Evolutionary conservation across 2,113 vertebrate genomes (phyloP), one percentile per base, ranked within the genome.

Genomic region (Perca schrenkii): DNA sequence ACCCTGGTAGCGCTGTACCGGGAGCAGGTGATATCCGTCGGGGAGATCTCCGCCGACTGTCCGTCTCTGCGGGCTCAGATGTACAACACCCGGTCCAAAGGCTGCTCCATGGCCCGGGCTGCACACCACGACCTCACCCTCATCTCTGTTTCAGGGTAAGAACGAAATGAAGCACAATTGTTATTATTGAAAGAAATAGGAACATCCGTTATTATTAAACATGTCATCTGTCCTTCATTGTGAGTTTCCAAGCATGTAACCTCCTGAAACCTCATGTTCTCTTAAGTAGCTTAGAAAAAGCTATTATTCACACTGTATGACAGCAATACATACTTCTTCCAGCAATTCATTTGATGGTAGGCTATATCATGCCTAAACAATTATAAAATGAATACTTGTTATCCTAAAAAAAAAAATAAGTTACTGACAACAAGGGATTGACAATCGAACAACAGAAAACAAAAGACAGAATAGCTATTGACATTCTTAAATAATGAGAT

Each of bases 21-120:
- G 78, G 98, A 99, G 93, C 93, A 98, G 94, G 98, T 99, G 25
- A 99, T 99, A 86, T 98, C 97, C 43, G 97, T 98, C 56, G 98
- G 98, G 77, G 98, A 99, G 80, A 95, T 97, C 75, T 97, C 97
- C 0, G 91, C 95, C 60, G 97, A 96, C 90, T 98, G 96, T 85
- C 97, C 95, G 2, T 95, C 97, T 47, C 95, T 99, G 74, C 96
- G 97, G 36, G 96, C 91, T 0, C 97, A 97, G 94, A 97, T 99
- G 97, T 97, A 98, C 87, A 97, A 94, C 93, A 98, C 97, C 3
- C 96, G 97, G 83, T 95, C 96, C 80, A 97, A 94, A 90, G 97
- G 97, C 86, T 99, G 98, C 88, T 96, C 96, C 88, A 97, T 98
- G 95, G 98, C 98, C 85, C 96, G 93, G 79, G 95, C 96, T 77